Conservation (phyloP, 2,888 invertebrate species). For the Melitaea athalia region DNA sequence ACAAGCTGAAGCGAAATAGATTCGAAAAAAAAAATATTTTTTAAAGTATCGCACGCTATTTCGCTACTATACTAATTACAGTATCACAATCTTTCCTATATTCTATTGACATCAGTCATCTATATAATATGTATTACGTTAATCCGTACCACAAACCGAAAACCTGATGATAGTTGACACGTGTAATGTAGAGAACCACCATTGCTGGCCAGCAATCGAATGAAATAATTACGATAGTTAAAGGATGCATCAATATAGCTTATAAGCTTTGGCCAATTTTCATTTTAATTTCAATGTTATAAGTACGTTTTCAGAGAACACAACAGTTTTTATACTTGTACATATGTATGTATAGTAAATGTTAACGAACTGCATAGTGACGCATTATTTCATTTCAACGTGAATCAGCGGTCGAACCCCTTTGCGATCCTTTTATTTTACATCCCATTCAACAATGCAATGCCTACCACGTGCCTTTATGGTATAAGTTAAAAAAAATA, state of each 20-base stretch:
- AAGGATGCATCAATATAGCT: background rate
- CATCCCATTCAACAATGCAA: constrained; percentile 29
- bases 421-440: constrained; percentile 27
- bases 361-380: constrained; percentile 34
- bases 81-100: too few species aligned
- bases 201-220: background rate
- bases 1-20: too few species aligned
- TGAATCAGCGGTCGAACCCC: constrained; percentile 33
- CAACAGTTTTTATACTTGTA: background rate
- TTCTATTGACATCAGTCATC: too few species aligned
- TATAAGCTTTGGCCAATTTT: background rate
- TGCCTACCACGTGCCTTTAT: constrained; percentile 20
- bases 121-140: too few species aligned
- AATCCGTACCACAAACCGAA: background rate
- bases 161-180: background rate
- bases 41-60: too few species aligned
- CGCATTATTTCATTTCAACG: constrained; percentile 23
- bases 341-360: constrained; percentile 14
- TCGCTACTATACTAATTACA: too few species aligned
- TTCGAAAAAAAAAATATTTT: too few species aligned
- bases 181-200: background rate
- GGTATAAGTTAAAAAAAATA: constrained; percentile 21
- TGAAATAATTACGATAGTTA: background rate
- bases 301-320: background rate
- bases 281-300: background rate